Evolutionary conservation across 2,888 invertebrate genomes (phyloP).

Genomic region (Auanema sp.): DNA sequence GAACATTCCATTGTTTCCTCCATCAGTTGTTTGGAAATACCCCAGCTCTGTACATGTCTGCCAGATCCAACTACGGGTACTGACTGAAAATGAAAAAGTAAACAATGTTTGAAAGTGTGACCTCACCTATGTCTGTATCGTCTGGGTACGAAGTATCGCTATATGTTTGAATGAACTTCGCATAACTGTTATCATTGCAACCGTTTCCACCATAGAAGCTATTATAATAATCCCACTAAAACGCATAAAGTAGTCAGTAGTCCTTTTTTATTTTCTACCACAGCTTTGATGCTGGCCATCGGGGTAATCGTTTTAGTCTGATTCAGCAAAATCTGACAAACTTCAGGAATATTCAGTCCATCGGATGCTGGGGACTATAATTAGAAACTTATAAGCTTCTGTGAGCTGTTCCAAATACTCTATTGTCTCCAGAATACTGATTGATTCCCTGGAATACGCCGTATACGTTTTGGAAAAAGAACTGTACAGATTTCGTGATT

Average conservation of each 20-base stretch:
- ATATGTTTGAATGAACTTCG: slow-evolving; percentile 23
- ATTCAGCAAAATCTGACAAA: slow-evolving; percentile 31
- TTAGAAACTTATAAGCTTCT: neutral
- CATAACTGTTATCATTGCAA: slow-evolving; percentile 36
- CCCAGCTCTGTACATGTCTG: slow-evolving; percentile 95
- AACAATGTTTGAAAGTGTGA: neutral
- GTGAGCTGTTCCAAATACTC: slow-evolving; percentile 17
- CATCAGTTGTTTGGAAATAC: slow-evolving; percentile 84
- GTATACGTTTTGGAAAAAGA: slow-evolving; percentile 80
- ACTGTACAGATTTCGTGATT: slow-evolving; percentile 70
- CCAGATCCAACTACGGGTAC: slow-evolving; percentile 83
- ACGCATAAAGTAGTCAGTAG: neutral
- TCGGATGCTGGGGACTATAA: slow-evolving; percentile 27
- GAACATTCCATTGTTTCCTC: slow-evolving; percentile 39
- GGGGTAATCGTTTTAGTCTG: slow-evolving; percentile 23
- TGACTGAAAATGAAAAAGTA: slow-evolving; percentile 21
- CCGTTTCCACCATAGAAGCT: slow-evolving; percentile 16
- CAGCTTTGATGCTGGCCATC: slow-evolving; percentile 25
- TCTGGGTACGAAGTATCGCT: slow-evolving; percentile 28
- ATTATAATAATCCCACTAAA: slow-evolving; percentile 30
- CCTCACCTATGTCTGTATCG: slow-evolving; percentile 22
- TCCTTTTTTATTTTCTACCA: slow-evolving; percentile 15
- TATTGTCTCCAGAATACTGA: slow-evolving; percentile 78
- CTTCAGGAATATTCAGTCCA: slow-evolving; percentile 36
- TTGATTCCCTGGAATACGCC: slow-evolving; percentile 86